Percentiles rank a stretch among this genome's conserved stretches.
Evolutionary conservation across 2,113 vertebrate species (phyloP).

Genomic region (Cyanocitta stelleri): DNA sequence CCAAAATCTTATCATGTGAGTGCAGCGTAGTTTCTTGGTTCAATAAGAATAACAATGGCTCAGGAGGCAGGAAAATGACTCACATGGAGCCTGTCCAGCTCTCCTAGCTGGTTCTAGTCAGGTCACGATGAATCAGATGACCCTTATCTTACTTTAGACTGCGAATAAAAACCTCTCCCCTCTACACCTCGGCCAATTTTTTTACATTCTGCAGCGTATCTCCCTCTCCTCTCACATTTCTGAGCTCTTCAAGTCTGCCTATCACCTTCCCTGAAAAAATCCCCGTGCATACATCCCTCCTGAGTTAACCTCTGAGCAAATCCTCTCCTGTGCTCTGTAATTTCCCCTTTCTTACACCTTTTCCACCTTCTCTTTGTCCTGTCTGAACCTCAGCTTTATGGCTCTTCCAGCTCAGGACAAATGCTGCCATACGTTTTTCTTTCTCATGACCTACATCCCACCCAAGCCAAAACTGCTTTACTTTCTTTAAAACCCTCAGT

Average conservation of each 20-base stretch:
- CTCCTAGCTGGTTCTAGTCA: slow-evolving; percentile 52
- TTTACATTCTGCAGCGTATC: neutral
- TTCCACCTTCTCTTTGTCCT: neutral
- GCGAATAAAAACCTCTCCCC: slow-evolving; percentile 44
- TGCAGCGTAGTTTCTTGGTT: slow-evolving; percentile 28
- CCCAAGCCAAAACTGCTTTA: slow-evolving; percentile 20
- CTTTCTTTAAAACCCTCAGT: neutral
- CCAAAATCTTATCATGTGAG: slow-evolving; percentile 29
- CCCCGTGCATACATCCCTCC: neutral
- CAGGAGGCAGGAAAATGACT: slow-evolving; percentile 63
- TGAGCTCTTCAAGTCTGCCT: neutral
- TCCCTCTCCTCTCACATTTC: slow-evolving; percentile 26
- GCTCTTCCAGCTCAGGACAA: neutral
- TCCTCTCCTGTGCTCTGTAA: neutral
- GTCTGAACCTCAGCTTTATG: neutral
- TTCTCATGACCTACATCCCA: slow-evolving; percentile 1
- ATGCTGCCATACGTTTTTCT: neutral
- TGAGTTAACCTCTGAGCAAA: neutral
- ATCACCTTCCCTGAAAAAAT: neutral
- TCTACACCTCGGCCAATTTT: neutral
- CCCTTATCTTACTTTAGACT: slow-evolving; percentile 49
- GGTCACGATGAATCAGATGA: slow-evolving; percentile 63
- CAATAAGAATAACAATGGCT: slow-evolving; percentile 62
- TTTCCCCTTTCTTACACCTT: neutral
- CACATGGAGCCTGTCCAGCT: slow-evolving; percentile 59